Evolutionary conservation across 1,140 invertebrate genomes (phyloP).

Genomic region (Metaphire vulgaris): DNA sequence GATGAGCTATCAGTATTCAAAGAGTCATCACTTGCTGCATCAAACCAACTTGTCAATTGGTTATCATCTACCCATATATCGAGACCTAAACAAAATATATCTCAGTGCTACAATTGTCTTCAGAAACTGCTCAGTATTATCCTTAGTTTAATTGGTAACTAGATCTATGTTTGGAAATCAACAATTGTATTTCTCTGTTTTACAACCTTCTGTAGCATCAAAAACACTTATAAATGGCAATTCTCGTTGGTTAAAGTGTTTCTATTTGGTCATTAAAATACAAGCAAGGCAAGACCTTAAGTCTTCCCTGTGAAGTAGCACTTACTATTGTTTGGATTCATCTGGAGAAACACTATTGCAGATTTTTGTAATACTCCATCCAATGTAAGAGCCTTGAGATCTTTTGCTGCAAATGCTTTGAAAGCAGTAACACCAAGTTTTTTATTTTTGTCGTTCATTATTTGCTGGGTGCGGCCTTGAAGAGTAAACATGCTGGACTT

Average conservation of each 20-base stretch:
- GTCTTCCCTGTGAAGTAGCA: no score
- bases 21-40: neutral
- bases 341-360: neutral
- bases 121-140: no score
- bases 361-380: neutral
- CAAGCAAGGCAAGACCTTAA: no score
- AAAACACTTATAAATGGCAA: no score
- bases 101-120: no score
- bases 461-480: slow-evolving; percentile 7
- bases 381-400: neutral
- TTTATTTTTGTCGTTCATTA: neutral
- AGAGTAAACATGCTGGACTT: slow-evolving; percentile 1
- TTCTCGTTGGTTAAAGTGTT: no score
- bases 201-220: no score
- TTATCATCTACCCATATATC: neutral
- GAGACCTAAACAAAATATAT: neutral
- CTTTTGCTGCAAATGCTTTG: slow-evolving; percentile 7
- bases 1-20: neutral
- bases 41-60: neutral
- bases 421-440: neutral
- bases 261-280: no score
- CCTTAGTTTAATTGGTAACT: no score
- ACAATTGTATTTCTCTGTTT: no score
- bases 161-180: no score
- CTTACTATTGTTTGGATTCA: no score